Evolutionary conservation across 2,113 vertebrate species (phyloP), one percentile per base, ranked within the genome.

Genomic region (Cyrtonyx montezumae): DNA sequence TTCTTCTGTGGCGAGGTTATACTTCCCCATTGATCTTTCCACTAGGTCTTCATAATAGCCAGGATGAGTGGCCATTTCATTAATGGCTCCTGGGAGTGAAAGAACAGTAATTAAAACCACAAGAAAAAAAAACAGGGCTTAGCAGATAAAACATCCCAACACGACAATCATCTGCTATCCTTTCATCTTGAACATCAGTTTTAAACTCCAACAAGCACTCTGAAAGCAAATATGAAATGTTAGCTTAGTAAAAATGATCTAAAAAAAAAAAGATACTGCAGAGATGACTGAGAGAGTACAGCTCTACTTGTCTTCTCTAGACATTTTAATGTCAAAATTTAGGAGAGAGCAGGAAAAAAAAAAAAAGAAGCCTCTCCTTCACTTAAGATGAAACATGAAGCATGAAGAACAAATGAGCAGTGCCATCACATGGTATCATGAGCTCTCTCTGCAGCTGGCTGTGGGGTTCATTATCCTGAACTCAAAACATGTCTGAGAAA

Each of bases 21-120:
- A 99, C 88, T 99, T 99, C 14, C 99, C 99, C 99, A 99, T 99
- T 0, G 99, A 99, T 96, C 98, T 99, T 95, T 99, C 99, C 94
- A 99, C 99, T 34, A 99, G 97, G 94, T 99, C 99, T 90, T 99
- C 98, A 23, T 99, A 99, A 97, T 99, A 99, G 14, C 99, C 99
- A 2, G 99, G 98, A 55, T 99, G 99, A 32, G 99, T 99, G 91
- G 98, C 98, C 98, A 99, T 99, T 95, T 99, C 99, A 46, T 99
- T 99, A 95, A 99, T 98, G 8, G 99, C 99, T 42, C 99, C 99
- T 99, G 84, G 25, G 34, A 94, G 80, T 42, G 19, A 19, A 22
- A 89, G 42, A 94, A 81, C 7, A 65, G 19, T n/a, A 43, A 94
- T 19, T 34, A 93, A 75, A 69, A 48, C 1, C 25, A 61, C 30